Conservation (phyloP, 2,113 vertebrate genomes). For the Nycticorax nycticorax region DNA sequence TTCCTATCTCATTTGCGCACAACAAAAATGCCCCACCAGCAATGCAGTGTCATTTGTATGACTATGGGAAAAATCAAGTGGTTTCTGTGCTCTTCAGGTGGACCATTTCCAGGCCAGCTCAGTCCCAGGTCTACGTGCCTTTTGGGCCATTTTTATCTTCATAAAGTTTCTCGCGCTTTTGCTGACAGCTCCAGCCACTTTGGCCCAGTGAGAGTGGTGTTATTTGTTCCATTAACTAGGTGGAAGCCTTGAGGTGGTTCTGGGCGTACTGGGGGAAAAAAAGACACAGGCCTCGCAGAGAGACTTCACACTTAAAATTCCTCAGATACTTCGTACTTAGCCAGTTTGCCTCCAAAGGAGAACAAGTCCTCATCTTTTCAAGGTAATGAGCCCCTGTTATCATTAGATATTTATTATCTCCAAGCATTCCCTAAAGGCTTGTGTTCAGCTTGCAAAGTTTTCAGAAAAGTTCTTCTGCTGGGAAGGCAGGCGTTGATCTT, state of each 20-base stretch:
- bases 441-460: not conserved
- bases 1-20: not conserved
- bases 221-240: not conserved
- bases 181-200: not conserved
- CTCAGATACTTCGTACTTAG: not conserved
- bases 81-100: not conserved
- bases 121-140: not conserved
- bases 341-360: not conserved
- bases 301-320: not conserved
- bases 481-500: not conserved
- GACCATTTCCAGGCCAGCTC: not conserved
- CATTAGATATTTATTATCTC: conserved; percentile 3
- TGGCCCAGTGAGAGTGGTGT: not conserved
- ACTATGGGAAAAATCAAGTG: not conserved
- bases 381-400: not conserved
- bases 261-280: not conserved
- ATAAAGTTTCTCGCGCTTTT: not conserved
- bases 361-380: not conserved
- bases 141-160: not conserved
- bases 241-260: not conserved
- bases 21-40: fast-evolving
- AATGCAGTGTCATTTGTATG: fast-evolving
- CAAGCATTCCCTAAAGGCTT: not conserved
- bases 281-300: not conserved
- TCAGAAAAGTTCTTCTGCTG: not conserved